Evolutionary conservation across 2,113 vertebrate species (phyloP).

Genomic region (Seriola rivoliana): DNA sequence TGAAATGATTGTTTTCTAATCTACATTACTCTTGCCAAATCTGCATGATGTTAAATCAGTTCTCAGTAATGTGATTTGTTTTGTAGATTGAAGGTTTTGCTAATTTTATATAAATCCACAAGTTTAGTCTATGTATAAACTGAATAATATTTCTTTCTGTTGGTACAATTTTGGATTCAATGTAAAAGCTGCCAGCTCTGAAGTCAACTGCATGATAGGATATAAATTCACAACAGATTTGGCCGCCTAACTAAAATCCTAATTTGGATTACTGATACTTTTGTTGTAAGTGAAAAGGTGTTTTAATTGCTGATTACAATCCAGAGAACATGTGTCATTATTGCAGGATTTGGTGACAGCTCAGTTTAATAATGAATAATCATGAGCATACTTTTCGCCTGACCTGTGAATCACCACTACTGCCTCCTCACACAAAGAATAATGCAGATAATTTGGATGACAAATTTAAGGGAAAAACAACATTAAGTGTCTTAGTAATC

Average conservation of each 20-base stretch:
- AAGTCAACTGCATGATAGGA: not conserved
- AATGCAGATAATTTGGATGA: not conserved
- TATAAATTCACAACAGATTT: constrained; percentile 1
- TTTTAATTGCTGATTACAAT: constrained; percentile 28
- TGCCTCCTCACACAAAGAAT: constrained; percentile 9
- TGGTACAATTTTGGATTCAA: constrained; percentile 27
- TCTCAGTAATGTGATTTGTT: constrained; percentile 17
- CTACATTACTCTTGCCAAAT: constrained; percentile 50
- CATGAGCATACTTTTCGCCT: constrained; percentile 1
- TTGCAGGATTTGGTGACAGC: not conserved
- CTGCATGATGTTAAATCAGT: constrained; percentile 47
- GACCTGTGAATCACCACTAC: constrained; percentile 25
- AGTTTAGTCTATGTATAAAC: constrained; percentile 29
- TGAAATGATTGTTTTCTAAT: constrained; percentile 40
- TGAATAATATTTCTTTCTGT: constrained; percentile 31
- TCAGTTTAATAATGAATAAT: constrained; percentile 13
- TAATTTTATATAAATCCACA: constrained; percentile 56
- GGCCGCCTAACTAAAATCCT: not conserved
- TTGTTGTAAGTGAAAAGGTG: not conserved
- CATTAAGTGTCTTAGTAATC: constrained; percentile 1
- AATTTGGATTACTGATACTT: not conserved
- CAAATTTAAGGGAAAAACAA: not conserved
- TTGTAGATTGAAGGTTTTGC: constrained; percentile 25
- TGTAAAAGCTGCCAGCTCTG: constrained; percentile 7
- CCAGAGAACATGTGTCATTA: constrained; percentile 10